Evolutionary conservation across 2,888 invertebrate genomes (phyloP).

Genomic region (Acanthosoma haemorrhoidale): DNA sequence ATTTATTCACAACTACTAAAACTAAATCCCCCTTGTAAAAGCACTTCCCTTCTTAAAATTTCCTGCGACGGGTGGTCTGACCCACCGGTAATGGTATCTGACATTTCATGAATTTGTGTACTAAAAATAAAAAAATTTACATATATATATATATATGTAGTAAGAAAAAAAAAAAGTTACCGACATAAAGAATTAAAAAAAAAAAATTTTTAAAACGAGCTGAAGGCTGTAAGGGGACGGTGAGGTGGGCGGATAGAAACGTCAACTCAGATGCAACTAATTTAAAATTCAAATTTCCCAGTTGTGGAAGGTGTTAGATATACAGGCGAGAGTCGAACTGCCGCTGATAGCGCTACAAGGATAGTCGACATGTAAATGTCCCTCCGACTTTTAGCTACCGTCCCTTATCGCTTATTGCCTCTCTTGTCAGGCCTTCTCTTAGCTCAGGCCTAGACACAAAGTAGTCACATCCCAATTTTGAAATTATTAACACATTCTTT

Average conservation of each 20-base stretch:
- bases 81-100: neutral
- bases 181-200: neutral
- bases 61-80: neutral
- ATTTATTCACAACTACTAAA: too few relatives aligned
- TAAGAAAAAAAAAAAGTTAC: neutral
- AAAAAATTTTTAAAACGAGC: neutral
- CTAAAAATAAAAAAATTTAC: neutral
- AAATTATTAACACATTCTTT: too few relatives aligned
- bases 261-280: conserved; percentile 10
- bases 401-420: neutral
- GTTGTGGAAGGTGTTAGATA: neutral
- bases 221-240: neutral
- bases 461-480: too few relatives aligned
- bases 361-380: neutral
- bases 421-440: neutral
- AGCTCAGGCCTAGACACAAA: too few relatives aligned
- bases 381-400: neutral
- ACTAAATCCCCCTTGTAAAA: too few relatives aligned
- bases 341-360: neutral
- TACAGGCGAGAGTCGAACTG: neutral
- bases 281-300: conserved; percentile 18
- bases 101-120: conserved; percentile 1
- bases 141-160: too few relatives aligned
- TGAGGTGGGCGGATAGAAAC: conserved; percentile 19
- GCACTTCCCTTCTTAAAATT: too few relatives aligned